Base-by-base conservation (phyloP, 2,888 invertebrate species). In the Chloroclystis v-ata region DNA sequence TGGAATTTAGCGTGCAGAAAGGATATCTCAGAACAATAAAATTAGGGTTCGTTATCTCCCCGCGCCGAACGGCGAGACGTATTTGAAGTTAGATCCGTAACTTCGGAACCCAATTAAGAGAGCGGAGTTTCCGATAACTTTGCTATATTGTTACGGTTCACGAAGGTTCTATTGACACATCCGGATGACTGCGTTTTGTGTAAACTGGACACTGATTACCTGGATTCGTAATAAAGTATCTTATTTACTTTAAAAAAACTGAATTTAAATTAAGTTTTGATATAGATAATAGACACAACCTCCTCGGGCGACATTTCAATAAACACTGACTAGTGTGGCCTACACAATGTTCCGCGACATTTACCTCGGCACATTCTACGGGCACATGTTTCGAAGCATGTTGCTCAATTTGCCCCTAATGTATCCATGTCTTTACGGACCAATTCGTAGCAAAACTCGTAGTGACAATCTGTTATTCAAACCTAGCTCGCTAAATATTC, bases 91-190 rank as follows among this genome's bases (percentile, higher is more conserved):
- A 48, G 46, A 47, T 50, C 50, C 48, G 51, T 52, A 53, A 59
- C 51, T 59, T 52, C 45, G 48, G 47, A 53, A 59, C 51, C 56
- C 54, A 59, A 59, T 59, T 59, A 59, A 54, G 54, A 49, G 49
- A 49, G 47, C 20, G 47, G 49, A 49, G 49, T 49, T 57, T 38
- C 49, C 30, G 38, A 49, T 47, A 44, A 47, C 3, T 43, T 38
- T 38, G 32, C 52, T 47, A 49, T 52, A 57, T 52, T 52, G 55
- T 49, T 51, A 49, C 38, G 32, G 52, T 55, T 52, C 49, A 57
- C 47, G 53, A 48, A 52, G 39, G 30, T 53, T 40, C 38, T 47
- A 24, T 32, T 49, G 14, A 46, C 28, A 50, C 52, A 47, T 47
- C 50, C 45, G 43, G 37, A 51, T 35, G 24, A 42, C 37, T 49